Conservation (phyloP, 2,888 invertebrate species). For the Xanthia togata region DNA sequence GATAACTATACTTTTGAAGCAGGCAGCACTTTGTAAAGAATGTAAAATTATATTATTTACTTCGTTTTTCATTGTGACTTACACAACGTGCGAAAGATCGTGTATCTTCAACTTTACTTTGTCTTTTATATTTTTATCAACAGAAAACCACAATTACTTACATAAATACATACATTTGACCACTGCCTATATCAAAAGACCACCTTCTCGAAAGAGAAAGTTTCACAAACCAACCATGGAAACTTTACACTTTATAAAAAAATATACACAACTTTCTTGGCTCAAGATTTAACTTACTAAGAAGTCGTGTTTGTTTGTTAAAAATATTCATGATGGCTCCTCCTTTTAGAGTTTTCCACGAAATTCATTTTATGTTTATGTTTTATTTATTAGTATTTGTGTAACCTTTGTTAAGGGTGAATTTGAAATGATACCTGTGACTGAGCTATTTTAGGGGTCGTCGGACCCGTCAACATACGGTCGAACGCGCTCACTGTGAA, state of each 20-base stretch:
- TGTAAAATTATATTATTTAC: no score
- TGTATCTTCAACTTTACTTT: no score
- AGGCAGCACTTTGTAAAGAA: no score
- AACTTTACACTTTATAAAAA: conserved; percentile 15
- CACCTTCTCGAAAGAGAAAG: background rate
- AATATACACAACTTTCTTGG: conserved; percentile 16
- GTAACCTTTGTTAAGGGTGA: background rate
- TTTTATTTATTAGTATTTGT: conserved; percentile 28
- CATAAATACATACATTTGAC: background rate
- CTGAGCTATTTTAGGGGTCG: conserved; percentile 1
- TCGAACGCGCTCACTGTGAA: background rate
- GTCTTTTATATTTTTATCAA: background rate
- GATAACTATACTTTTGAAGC: no score
- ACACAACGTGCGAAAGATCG: no score
- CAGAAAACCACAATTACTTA: background rate
- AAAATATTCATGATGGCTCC: conserved; percentile 54
- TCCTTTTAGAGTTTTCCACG: conserved; percentile 28
- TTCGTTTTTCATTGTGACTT: no score
- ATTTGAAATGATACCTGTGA: conserved; percentile 21
- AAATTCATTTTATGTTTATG: conserved; percentile 25
- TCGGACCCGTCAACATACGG: conserved; percentile 11
- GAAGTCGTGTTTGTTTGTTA: conserved; percentile 40
- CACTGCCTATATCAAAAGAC: background rate
- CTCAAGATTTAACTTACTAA: conserved; percentile 55
- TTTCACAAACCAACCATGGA: conserved; percentile 20